Percentiles rank a stretch among this genome's conserved stretches.
These are phyloP conservation scores for Opisthocomus hoazin DNA, from an alignment of 2,113 vertebrate genomes.

Conservation along the genomic window DNA sequence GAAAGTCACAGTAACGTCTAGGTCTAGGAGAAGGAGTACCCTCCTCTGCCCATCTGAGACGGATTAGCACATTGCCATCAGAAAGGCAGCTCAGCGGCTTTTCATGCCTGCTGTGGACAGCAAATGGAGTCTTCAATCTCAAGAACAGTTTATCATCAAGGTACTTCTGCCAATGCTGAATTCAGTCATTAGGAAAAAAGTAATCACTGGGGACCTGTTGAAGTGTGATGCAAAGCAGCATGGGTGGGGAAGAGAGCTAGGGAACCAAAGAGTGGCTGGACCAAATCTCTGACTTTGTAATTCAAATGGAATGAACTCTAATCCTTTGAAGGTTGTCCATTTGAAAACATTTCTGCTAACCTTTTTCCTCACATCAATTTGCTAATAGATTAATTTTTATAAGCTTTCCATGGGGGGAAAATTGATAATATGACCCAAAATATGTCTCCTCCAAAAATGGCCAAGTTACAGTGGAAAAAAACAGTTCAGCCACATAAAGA, in stretches of 20 bases:
- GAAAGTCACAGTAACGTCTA: neutral
- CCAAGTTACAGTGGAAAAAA: conserved; percentile 59
- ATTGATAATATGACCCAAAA: conserved; percentile 64
- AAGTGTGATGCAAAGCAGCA: neutral
- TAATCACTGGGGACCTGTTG: neutral
- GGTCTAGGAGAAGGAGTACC: neutral
- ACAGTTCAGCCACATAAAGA: conserved; percentile 32
- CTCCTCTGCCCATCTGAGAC: neutral
- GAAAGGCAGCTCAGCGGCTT: neutral
- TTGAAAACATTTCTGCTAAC: conserved; percentile 51
- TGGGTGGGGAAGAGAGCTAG: neutral
- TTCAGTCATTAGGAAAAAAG: neutral
- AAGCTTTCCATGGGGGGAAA: conserved; percentile 58
- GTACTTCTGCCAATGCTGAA: neutral
- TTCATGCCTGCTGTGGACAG: neutral
- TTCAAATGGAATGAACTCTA: conserved; percentile 49
- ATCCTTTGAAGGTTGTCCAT: conserved; percentile 54
- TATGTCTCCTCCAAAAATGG: conserved; percentile 55
- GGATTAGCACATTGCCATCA: neutral
- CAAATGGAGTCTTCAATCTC: neutral
- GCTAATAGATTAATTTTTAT: conserved; percentile 66
- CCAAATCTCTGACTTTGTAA: conserved; percentile 32
- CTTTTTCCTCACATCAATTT: conserved; percentile 60
- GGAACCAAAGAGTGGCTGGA: neutral
- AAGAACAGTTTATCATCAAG: neutral